Conservation (phyloP, 2,113 vertebrate genomes). For the Odontesthes bonariensis region DNA sequence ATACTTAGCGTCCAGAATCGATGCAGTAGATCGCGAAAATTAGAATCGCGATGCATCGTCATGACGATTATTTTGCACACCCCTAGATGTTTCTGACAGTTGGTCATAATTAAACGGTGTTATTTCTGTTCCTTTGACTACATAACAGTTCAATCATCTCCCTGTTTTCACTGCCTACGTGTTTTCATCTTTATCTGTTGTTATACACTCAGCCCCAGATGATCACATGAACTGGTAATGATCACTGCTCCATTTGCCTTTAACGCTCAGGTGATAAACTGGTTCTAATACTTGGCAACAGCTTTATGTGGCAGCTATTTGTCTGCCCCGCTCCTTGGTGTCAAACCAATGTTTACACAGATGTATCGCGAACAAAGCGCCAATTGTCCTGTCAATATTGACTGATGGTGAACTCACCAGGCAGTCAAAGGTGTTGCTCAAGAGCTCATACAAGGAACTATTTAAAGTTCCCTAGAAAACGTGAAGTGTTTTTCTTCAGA, state of each 20-base stretch:
- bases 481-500: not conserved
- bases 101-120: too few species aligned
- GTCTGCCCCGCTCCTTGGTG: constrained; percentile 1
- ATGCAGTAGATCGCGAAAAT: too few species aligned
- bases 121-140: too few species aligned
- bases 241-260: constrained; percentile 38
- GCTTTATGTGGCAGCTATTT: constrained; percentile 29
- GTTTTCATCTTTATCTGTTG: not conserved
- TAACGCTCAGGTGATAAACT: constrained; percentile 25
- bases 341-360: not conserved
- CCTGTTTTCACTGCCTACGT: not conserved
- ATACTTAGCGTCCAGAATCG: too few species aligned
- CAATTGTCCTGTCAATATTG: constrained; percentile 52
- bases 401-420: constrained; percentile 35
- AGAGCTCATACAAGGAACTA: not conserved
- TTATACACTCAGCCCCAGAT: not conserved
- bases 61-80: too few species aligned
- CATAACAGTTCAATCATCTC: not conserved
- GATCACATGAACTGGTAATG: not conserved
- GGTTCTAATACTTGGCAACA: constrained; percentile 8
- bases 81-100: too few species aligned
- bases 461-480: not conserved
- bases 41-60: too few species aligned
- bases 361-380: constrained; percentile 17
- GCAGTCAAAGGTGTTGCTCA: constrained; percentile 26